Base-by-base conservation (phyloP, 1,140 invertebrate genomes). In the Diploscapter pachys region DNA sequence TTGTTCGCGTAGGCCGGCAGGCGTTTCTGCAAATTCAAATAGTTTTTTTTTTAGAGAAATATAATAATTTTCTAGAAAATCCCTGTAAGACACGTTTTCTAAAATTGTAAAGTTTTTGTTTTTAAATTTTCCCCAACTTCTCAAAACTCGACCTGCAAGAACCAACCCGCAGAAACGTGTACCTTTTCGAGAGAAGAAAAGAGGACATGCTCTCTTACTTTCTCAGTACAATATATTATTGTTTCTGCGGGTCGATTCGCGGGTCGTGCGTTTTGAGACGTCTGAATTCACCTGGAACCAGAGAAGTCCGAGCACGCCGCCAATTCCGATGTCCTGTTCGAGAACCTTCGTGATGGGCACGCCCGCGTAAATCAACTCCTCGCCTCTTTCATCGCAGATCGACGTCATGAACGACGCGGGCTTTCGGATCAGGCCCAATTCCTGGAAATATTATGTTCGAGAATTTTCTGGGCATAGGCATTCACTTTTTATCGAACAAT, bases 321-420 rank as follows among this genome's bases (percentile, higher is more conserved):
- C 97, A 78, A 99, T 93, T 49, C 97, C 96, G 76, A 99, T 90
- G 80, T 89, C 89, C 85, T 90, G 89, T 76, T 89, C 89, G 66
- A 90, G 88, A 5, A 92, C 94, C 81, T 96, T 93, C 63, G 93
- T 96, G 81, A 99, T 98, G 49, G 96, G 96, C 89, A 99, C 96
- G 9, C 96, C 68, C 74, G 96, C 95, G 88, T 99, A 99, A 31
- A 95, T 88, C 13, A 99, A 88, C 87, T 99, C 97, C 85, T 98
- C 94, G 3, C 97, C 97, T 80, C 97, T 89, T 87, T 99, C 97
- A 88, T 99, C 97, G 87, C 96, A 98, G 83, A 99, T 99, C 49
- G 93, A 95, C n/a, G 96, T 98, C 93, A 99, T 98, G 87, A 99
- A 98, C 0, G 95, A 96, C 0, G 96, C 96, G 53, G 97, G 97